Evolutionary conservation across 2,113 vertebrate species (phyloP).

Genomic region (Tupaia chinensis): DNA sequence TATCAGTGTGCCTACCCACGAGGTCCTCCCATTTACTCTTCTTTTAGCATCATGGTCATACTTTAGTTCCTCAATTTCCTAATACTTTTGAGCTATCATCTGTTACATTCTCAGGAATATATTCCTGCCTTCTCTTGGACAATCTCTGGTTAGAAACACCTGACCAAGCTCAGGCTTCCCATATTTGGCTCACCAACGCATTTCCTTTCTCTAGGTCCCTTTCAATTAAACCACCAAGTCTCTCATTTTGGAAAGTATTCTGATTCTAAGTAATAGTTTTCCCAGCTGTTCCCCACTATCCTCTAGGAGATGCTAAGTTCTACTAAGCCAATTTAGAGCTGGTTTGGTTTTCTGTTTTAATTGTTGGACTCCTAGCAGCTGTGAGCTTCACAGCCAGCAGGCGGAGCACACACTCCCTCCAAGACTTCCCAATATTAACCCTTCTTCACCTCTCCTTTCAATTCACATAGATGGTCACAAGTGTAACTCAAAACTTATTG

Average conservation of each 20-base stretch:
- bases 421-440: not conserved
- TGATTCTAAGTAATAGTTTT: not conserved
- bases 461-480: not conserved
- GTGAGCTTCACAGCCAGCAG: not conserved
- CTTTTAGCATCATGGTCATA: not conserved
- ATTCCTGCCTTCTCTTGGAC: not conserved
- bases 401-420: not conserved
- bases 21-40: not conserved
- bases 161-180: not conserved
- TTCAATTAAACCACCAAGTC: not conserved
- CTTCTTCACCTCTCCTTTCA: not conserved
- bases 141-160: not conserved
- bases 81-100: not conserved
- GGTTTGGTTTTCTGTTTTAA: not conserved
- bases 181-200: not conserved
- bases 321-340: not conserved
- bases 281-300: not conserved
- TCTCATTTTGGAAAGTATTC: not conserved
- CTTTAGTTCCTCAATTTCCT: not conserved
- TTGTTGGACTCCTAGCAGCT: not conserved
- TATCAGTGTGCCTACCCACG: not conserved
- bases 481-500: not conserved
- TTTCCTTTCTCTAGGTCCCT: not conserved
- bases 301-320: not conserved
- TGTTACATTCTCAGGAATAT: not conserved